Conservation (phyloP, 2,113 vertebrate genomes). For the Zingel zingel region DNA sequence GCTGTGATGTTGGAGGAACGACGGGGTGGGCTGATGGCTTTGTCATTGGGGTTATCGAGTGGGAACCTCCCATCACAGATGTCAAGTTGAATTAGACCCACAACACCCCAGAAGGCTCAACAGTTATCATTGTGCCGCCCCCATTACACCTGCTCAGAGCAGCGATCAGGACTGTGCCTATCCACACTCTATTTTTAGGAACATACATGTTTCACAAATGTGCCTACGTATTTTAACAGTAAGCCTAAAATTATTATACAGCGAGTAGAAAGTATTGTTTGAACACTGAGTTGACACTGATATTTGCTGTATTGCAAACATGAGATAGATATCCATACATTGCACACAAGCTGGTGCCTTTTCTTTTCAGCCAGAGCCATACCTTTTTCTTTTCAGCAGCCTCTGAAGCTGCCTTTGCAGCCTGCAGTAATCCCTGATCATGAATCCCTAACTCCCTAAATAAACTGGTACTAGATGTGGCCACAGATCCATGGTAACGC, state of each 20-base stretch:
- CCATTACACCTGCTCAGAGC: constrained; percentile 49
- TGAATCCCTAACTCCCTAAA: constrained; percentile 72
- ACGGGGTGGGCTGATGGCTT: constrained; percentile 25
- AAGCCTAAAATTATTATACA: constrained; percentile 1
- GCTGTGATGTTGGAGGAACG: constrained; percentile 14
- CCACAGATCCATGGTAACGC: constrained; percentile 65
- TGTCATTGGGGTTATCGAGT: constrained; percentile 48
- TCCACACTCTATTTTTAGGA: constrained; percentile 15
- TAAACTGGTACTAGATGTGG: constrained; percentile 71
- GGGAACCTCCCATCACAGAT: constrained; percentile 60
- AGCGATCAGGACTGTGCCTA: constrained; percentile 10
- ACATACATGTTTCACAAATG: neutral
- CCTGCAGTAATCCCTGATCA: constrained; percentile 65
- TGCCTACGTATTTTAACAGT: neutral
- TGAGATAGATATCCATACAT: constrained; percentile 28
- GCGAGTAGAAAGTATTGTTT: constrained; percentile 16
- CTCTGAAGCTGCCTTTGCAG: constrained; percentile 54
- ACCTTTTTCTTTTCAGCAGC: constrained; percentile 47
- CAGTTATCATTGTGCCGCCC: constrained; percentile 24
- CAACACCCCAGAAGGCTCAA: constrained; percentile 44
- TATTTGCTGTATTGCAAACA: constrained; percentile 50
- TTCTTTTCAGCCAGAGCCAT: constrained; percentile 45
- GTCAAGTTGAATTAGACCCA: constrained; percentile 64
- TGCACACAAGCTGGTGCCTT: constrained; percentile 42
- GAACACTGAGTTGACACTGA: constrained; percentile 16